These are phyloP conservation scores for Itoplectis maculator DNA, from an alignment of 2,888 invertebrate genomes.

Conservation along the genomic window DNA sequence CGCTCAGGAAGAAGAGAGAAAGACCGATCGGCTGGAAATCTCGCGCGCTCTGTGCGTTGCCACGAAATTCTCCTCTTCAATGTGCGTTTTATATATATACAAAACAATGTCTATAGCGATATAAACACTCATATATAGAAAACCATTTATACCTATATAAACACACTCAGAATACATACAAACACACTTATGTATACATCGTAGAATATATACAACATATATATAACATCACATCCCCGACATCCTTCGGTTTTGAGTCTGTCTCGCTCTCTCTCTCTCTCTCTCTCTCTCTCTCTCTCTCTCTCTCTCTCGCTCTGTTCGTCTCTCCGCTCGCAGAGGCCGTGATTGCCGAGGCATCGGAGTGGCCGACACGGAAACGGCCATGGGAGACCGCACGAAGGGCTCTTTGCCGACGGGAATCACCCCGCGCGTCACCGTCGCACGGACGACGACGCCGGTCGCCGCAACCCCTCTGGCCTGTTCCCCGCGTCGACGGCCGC, in stretches of 20 bases:
- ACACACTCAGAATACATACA: too few species aligned
- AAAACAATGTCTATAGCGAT: too few species aligned
- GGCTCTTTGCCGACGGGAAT: slow-evolving; percentile 64
- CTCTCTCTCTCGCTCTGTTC: slow-evolving; percentile 26
- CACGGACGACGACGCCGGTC: too few species aligned
- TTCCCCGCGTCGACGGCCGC: slow-evolving; percentile 45
- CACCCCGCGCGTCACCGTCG: slow-evolving; percentile 49
- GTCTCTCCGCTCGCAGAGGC: too few species aligned
- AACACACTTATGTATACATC: too few species aligned
- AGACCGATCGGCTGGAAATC: slow-evolving; percentile 42
- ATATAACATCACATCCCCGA: slow-evolving; percentile 31
- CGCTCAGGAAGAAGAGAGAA: too few species aligned
- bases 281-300: neutral
- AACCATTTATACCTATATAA: too few species aligned
- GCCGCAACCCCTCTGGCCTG: slow-evolving; percentile 41
- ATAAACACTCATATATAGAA: too few species aligned
- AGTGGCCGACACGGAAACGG: slow-evolving; percentile 64
- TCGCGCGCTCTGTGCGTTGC: slow-evolving; percentile 21
- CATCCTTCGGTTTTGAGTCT: slow-evolving; percentile 54
- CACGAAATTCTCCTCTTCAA: slow-evolving; percentile 53
- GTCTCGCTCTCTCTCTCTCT: slow-evolving; percentile 33
- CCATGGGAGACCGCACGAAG: slow-evolving; percentile 63
- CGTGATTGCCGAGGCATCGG: slow-evolving; percentile 61
- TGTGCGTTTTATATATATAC: too few species aligned
- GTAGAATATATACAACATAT: slow-evolving; percentile 1